phyloP scores from a whole-genome alignment of 1,140 invertebrate species.

The Pachypeltis micranthus region DNA sequence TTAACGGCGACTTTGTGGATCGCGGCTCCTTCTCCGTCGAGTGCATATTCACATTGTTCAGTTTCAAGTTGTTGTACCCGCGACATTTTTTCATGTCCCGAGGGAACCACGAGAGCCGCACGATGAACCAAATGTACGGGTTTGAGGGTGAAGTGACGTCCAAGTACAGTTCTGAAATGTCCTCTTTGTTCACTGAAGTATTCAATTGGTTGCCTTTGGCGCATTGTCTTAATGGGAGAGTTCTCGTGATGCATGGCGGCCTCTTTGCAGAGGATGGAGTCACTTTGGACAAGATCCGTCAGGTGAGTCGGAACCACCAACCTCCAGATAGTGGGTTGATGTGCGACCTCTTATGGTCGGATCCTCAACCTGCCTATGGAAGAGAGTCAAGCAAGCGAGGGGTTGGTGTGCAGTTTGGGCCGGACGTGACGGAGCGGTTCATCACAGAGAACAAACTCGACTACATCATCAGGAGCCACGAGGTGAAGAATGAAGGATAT shows the following conservation, averaged over 20 bases:
- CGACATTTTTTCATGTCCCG: slow-evolving; percentile 96
- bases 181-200: slow-evolving; percentile 93
- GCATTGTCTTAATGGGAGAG: slow-evolving; percentile 85
- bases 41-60: slow-evolving; percentile 95
- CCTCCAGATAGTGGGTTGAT: slow-evolving; percentile 94
- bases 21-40: slow-evolving; percentile 98
- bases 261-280: slow-evolving; percentile 82
- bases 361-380: slow-evolving; percentile 81
- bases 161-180: slow-evolving; percentile 90
- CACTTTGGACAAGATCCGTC: slow-evolving; percentile 78
- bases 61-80: slow-evolving; percentile 93
- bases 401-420: slow-evolving; percentile 96
- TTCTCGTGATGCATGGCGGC: slow-evolving; percentile 92
- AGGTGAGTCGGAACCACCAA: slow-evolving; percentile 82
- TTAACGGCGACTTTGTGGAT: slow-evolving; percentile 99
- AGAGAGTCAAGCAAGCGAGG: slow-evolving; percentile 88
- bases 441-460: slow-evolving; percentile 74
- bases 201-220: slow-evolving; percentile 95
- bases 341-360: slow-evolving; percentile 97
- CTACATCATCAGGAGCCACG: slow-evolving; percentile 92
- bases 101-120: slow-evolving; percentile 95
- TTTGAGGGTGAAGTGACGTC: slow-evolving; percentile 95
- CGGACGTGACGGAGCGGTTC: slow-evolving; percentile 87
- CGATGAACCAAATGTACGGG: slow-evolving; percentile 99
- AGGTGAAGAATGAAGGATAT: slow-evolving; percentile 95